phyloP scores from a whole-genome alignment of 2,888 invertebrate genomes.

The Eupithecia pulchellata region DNA sequence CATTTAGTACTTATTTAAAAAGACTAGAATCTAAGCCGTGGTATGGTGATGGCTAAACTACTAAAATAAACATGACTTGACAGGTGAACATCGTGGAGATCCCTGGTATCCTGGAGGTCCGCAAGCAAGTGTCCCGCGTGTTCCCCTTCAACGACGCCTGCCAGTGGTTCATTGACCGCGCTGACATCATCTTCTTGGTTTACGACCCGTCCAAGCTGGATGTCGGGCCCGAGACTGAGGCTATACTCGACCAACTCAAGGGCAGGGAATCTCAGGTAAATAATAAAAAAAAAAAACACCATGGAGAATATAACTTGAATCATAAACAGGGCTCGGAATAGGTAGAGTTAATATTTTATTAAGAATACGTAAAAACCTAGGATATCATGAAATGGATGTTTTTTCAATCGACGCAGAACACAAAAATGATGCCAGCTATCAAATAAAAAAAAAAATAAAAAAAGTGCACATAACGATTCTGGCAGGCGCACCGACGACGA shows the following conservation, averaged over 20 bases:
- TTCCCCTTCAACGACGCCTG: constrained; percentile 98
- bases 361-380: too few relatives aligned
- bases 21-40: too few relatives aligned
- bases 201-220: constrained; percentile 98
- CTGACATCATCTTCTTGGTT: constrained; percentile 97
- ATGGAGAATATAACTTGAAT: too few relatives aligned
- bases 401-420: too few relatives aligned
- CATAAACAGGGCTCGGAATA: too few relatives aligned
- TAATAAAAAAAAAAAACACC: background rate
- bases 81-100: constrained; percentile 98
- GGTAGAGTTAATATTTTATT: too few relatives aligned
- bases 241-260: constrained; percentile 96
- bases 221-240: constrained; percentile 97
- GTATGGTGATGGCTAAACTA: background rate
- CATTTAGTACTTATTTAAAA: too few relatives aligned
- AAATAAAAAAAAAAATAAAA: too few relatives aligned
- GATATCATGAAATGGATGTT: too few relatives aligned
- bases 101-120: constrained; percentile 96
- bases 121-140: constrained; percentile 95
- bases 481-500: too few relatives aligned
- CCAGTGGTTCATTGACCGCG: constrained; percentile 98
- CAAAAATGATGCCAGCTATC: too few relatives aligned
- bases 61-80: constrained; percentile 12
- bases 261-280: constrained; percentile 95
- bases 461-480: too few relatives aligned